phyloP scores from a whole-genome alignment of 2,113 vertebrate species.

The Tretioscincus oriximinensis region DNA sequence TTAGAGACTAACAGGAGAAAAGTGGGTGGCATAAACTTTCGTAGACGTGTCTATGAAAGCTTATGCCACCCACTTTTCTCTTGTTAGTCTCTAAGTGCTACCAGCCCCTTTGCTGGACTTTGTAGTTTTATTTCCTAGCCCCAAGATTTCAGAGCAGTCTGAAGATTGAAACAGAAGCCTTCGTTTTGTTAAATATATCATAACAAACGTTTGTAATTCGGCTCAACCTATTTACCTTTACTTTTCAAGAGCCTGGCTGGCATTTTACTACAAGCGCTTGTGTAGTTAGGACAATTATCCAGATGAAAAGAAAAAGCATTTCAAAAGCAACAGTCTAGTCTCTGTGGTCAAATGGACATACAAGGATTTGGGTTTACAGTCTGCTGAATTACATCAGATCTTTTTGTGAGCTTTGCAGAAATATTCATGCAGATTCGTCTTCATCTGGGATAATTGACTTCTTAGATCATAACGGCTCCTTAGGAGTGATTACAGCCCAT shows the following conservation, averaged over 20 bases:
- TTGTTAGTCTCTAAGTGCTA: no score
- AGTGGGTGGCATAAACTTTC: no score
- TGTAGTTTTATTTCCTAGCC: neutral
- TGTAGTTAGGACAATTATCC: slow-evolving; percentile 40
- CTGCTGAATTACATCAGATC: slow-evolving; percentile 35
- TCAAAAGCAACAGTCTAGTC: slow-evolving; percentile 34
- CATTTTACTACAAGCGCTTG: slow-evolving; percentile 43
- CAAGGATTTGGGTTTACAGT: slow-evolving; percentile 8
- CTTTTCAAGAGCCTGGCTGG: slow-evolving; percentile 37
- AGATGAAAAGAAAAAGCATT: slow-evolving; percentile 31
- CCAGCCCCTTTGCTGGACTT: no score
- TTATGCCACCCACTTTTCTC: no score
- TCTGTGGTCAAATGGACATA: slow-evolving; percentile 27
- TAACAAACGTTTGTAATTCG: neutral
- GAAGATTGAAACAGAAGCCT: neutral
- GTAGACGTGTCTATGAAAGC: no score
- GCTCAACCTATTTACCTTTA: slow-evolving; percentile 47
- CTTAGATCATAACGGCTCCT: slow-evolving; percentile 35
- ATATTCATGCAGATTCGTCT: slow-evolving; percentile 45
- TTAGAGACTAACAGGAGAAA: no score
- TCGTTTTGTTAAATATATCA: slow-evolving; percentile 4
- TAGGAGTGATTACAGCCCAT: neutral
- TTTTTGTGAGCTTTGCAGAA: slow-evolving; percentile 38
- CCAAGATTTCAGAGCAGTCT: neutral
- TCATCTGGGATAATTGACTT: slow-evolving; percentile 46